phyloP scores from a whole-genome alignment of 2,888 invertebrate species.

The Bellardia bayeri region DNA sequence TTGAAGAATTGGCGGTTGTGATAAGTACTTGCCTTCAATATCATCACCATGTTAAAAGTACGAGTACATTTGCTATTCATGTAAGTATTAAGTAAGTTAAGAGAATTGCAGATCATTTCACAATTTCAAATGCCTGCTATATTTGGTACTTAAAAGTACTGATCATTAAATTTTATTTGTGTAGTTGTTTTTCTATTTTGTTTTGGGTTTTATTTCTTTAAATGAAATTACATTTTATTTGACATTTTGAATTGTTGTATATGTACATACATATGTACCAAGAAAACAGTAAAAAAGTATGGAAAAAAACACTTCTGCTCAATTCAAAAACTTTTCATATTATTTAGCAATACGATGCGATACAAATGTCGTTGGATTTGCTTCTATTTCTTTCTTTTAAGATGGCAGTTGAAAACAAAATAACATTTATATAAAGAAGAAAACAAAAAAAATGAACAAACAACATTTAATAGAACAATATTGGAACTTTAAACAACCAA shows the following conservation, averaged over 20 bases:
- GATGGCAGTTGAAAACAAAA: neutral
- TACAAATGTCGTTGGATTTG: slow-evolving; percentile 22
- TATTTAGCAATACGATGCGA: slow-evolving; percentile 32
- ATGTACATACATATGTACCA: slow-evolving; percentile 1
- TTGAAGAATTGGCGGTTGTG: too few relatives aligned
- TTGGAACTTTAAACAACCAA: slow-evolving; percentile 6
- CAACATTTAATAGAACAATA: neutral
- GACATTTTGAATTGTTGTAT: slow-evolving; percentile 25
- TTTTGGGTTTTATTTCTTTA: slow-evolving; percentile 25
- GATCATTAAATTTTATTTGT: slow-evolving; percentile 34
- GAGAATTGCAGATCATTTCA: neutral
- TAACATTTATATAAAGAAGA: neutral
- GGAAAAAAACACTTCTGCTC: neutral
- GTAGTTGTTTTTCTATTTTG: neutral
- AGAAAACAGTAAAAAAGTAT: slow-evolving; percentile 3
- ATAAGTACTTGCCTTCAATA: too few relatives aligned
- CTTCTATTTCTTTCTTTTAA: neutral
- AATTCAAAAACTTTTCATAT: slow-evolving; percentile 36
- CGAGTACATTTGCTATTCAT: too few relatives aligned
- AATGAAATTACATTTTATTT: slow-evolving; percentile 49
- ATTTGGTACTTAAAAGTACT: slow-evolving; percentile 28
- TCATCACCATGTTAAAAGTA: too few relatives aligned
- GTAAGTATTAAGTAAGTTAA: too few relatives aligned
- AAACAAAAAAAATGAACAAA: neutral
- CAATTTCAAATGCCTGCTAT: neutral